These are phyloP conservation scores for Elgonia sp. DNA, from an alignment of 2,888 invertebrate genomes.

Conservation along the genomic window DNA sequence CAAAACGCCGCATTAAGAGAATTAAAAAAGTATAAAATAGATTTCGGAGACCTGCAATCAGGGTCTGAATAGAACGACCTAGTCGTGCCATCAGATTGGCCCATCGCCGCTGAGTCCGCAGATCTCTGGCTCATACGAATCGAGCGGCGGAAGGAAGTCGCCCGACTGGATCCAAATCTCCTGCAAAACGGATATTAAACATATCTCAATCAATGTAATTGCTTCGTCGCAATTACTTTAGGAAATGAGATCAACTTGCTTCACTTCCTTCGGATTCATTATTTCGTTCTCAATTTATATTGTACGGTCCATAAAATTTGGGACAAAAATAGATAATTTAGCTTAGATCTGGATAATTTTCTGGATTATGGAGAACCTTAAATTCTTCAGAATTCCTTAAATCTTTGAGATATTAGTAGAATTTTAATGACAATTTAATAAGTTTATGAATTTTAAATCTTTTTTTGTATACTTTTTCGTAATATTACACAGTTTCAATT, in stretches of 20 bases:
- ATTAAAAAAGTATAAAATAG: slow-evolving; percentile 59
- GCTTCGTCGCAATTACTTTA: slow-evolving; percentile 67
- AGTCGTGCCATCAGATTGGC: slow-evolving; percentile 66
- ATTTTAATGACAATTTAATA: no score
- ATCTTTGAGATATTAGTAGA: no score
- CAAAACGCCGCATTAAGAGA: slow-evolving; percentile 37
- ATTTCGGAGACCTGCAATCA: slow-evolving; percentile 71
- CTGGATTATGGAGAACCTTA: no score
- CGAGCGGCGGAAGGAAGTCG: slow-evolving; percentile 72
- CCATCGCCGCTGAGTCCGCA: slow-evolving; percentile 70
- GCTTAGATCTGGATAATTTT: no score
- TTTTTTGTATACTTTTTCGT: no score
- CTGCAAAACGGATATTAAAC: slow-evolving; percentile 74
- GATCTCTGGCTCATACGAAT: slow-evolving; percentile 74
- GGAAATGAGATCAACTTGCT: slow-evolving; percentile 66
- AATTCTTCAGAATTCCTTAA: no score
- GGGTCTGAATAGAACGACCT: slow-evolving; percentile 73
- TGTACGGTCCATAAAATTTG: no score
- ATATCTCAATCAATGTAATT: slow-evolving; percentile 75
- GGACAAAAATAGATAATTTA: no score
- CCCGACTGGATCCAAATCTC: slow-evolving; percentile 73
- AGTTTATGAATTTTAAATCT: no score
- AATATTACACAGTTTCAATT: no score
- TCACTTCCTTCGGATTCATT: slow-evolving; percentile 53
- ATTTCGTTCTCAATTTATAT: slow-evolving; percentile 43